A percentile compares a stretch with the other conserved stretches of the same genome.
These are phyloP conservation scores for Campoplex capitator DNA, from an alignment of 2,888 invertebrate species.

Conservation along the genomic window DNA sequence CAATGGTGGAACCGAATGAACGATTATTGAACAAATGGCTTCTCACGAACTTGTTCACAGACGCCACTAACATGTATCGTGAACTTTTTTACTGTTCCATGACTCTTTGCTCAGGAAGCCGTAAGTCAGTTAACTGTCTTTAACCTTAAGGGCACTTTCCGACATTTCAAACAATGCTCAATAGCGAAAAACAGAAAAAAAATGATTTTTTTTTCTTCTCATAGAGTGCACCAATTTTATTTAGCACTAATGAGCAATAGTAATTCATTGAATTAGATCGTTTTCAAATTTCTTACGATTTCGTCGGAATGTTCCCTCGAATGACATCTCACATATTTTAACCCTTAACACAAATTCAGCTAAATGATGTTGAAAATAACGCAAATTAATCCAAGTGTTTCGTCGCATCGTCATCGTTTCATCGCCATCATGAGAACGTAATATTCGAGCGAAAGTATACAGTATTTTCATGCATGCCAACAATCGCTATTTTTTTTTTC, in stretches of 20 bases:
- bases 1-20: constrained; percentile 38
- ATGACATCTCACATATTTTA: constrained; percentile 47
- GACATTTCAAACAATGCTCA: constrained; percentile 61
- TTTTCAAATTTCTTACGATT: constrained; percentile 36
- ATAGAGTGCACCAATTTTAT: constrained; percentile 33
- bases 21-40: constrained; percentile 82
- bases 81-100: constrained; percentile 81
- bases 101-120: constrained; percentile 88
- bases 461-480: constrained; percentile 49
- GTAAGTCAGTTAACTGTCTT: constrained; percentile 87
- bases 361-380: constrained; percentile 34
- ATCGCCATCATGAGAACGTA: constrained; percentile 46
- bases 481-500: not conserved
- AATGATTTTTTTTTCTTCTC: not conserved
- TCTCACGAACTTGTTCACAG: constrained; percentile 58
- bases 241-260: constrained; percentile 11
- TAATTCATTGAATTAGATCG: constrained; percentile 49
- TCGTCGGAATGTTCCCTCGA: constrained; percentile 71
- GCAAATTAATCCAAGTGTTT: constrained; percentile 40
- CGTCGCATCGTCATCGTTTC: constrained; percentile 54
- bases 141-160: constrained; percentile 64
- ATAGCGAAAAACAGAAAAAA: constrained; percentile 59
- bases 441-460: constrained; percentile 46
- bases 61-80: constrained; percentile 67
- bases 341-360: constrained; percentile 24